These are phyloP conservation scores for Rhabditophanes sp. DNA, from an alignment of 2,888 invertebrate species.

Conservation along the genomic window DNA sequence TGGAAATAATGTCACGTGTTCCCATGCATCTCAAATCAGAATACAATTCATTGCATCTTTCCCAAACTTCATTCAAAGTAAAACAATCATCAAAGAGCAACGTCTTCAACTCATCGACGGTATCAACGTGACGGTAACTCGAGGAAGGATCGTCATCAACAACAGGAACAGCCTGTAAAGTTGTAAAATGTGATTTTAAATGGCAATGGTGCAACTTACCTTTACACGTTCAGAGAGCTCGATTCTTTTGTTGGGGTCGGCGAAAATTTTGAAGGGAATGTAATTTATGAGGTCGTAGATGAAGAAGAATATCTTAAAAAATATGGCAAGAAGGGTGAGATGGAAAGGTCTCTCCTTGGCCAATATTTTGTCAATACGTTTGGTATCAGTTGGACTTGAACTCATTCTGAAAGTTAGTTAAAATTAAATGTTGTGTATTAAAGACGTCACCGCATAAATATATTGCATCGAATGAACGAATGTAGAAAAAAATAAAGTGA, in stretches of 20 bases:
- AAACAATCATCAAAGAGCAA: constrained; percentile 44
- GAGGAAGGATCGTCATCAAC: constrained; percentile 20
- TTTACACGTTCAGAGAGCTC: constrained; percentile 26
- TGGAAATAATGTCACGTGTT: constrained; percentile 51
- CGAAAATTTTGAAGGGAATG: constrained; percentile 40
- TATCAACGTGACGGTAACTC: constrained; percentile 36
- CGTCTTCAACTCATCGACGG: constrained; percentile 28
- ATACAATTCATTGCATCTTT: constrained; percentile 44
- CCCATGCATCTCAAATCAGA: too few species aligned
- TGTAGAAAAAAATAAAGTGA: too few species aligned
- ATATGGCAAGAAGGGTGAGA: constrained; percentile 9
- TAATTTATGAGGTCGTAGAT: constrained; percentile 35
- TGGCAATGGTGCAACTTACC: too few species aligned
- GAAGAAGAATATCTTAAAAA: constrained; percentile 28
- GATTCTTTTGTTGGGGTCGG: constrained; percentile 34
- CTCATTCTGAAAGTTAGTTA: too few species aligned
- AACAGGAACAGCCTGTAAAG: constrained; percentile 25
- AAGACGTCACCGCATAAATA: too few species aligned
- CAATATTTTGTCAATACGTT: constrained; percentile 9
- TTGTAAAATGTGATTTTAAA: too few species aligned
- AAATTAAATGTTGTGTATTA: too few species aligned
- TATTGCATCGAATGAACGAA: too few species aligned
- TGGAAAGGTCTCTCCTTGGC: constrained; percentile 17
- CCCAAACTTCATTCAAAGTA: constrained; percentile 47
- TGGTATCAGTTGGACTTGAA: too few species aligned